These are phyloP conservation scores for Pardalotus punctatus DNA, from an alignment of 2,113 vertebrate genomes.

Conservation along the genomic window DNA sequence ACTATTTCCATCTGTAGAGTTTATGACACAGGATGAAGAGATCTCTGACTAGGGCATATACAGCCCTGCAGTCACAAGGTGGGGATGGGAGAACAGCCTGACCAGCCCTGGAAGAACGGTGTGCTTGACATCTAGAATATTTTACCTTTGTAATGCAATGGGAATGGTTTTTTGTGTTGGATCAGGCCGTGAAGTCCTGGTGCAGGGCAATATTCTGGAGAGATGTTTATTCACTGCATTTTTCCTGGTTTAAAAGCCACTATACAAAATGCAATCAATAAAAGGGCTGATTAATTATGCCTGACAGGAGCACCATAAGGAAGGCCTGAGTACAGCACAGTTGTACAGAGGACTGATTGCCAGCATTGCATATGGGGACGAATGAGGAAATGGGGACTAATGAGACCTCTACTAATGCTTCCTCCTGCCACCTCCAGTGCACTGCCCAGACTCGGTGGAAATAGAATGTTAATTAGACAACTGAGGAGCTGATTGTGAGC, in stretches of 20 bases:
- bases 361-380: neutral
- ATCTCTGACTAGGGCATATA: neutral
- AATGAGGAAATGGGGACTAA: constrained; percentile 18
- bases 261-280: neutral
- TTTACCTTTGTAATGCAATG: neutral
- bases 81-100: neutral
- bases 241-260: neutral
- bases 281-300: constrained; percentile 16
- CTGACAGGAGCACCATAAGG: constrained; percentile 25
- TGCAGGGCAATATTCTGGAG: neutral
- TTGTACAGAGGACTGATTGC: neutral
- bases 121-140: too few species aligned
- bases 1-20: neutral
- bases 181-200: neutral
- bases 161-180: neutral
- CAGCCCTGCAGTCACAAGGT: neutral
- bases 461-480: neutral
- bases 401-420: neutral
- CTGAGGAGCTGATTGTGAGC: neutral
- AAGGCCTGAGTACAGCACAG: neutral
- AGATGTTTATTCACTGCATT: neutral
- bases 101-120: neutral
- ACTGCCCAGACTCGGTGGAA: neutral
- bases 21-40: neutral
- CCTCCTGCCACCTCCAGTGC: neutral